Evolutionary conservation across 2,113 vertebrate species (phyloP), one percentile per base, ranked within the genome.

Genomic region (Planiliza haematocheilus): DNA sequence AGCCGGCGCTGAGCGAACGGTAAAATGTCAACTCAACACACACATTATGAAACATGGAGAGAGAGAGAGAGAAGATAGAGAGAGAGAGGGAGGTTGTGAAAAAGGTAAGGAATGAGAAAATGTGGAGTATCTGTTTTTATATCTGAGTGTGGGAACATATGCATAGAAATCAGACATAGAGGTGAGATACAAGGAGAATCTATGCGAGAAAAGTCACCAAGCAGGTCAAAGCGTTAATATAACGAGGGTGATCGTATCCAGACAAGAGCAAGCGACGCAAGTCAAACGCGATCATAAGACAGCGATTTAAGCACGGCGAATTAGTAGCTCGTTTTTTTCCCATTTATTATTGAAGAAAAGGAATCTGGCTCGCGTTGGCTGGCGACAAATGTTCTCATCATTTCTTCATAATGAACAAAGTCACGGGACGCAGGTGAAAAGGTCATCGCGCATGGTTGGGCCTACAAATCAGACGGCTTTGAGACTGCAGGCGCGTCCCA

Each of bases 21-120:
- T 57, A 74, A 89, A 91, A 91, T 90, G 89, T 91, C 89, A 91
- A 81, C 82, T 81, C 71, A 76, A 85, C 75, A 81, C 70, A 77
- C 74, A 86, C 66, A 65, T 72, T 74, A 76, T 63, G 64, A 70
- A 78, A 76, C 72, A 59, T 64, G 74, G 56, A 42, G 51, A 56
- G 20, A 41, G 48, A 50, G 16, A 21, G 7, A 14, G 38, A 52
- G 58, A 38, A 7, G 46, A 7, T 59, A 4, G 41, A 18, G 48
- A 39, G 18, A 39, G 34, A 49, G 51, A 49, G 30, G n/a, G 34
- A 4, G 17, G 11, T 46, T 12, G 20, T 11, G 1, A 20, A 41
- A 36, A 18, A 18, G n/a, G 51, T 41, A 49, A 17, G 21, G 51
- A 48, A 37, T 21, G 38, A 12, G 16, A 70, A 59, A 61, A 56